phyloP scores from a whole-genome alignment of 2,888 invertebrate species.

The Netelia inedita region DNA sequence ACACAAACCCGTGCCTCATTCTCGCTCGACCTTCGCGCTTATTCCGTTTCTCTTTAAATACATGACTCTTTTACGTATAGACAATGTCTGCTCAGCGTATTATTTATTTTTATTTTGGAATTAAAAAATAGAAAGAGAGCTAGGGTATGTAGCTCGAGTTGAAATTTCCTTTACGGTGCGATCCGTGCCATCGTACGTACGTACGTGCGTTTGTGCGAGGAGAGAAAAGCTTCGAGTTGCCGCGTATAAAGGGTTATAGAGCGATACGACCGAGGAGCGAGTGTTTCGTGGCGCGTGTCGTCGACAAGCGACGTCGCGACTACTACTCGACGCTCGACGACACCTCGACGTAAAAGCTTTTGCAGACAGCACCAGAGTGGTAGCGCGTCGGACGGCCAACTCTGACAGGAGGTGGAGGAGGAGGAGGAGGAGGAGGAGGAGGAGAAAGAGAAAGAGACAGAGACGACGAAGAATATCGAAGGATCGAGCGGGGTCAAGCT shows the following conservation, averaged over 20 bases:
- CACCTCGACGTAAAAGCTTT: slow-evolving; percentile 64
- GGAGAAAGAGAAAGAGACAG: neutral
- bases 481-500: slow-evolving; percentile 49
- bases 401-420: slow-evolving; percentile 13
- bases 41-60: neutral
- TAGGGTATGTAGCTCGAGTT: too few species aligned
- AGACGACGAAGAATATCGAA: neutral
- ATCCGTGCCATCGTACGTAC: too few species aligned
- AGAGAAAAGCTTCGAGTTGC: slow-evolving; percentile 49
- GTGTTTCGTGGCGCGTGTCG: neutral
- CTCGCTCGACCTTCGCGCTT: neutral
- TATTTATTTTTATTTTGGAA: too few species aligned
- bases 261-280: slow-evolving; percentile 3
- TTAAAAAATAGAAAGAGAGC: too few species aligned
- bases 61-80: too few species aligned
- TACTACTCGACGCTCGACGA: slow-evolving; percentile 60
- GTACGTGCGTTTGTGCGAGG: slow-evolving; percentile 33
- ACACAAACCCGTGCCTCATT: neutral
- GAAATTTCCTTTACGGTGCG: too few species aligned
- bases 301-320: slow-evolving; percentile 48
- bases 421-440: slow-evolving; percentile 12
- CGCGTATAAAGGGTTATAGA: neutral
- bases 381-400: slow-evolving; percentile 33
- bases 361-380: slow-evolving; percentile 58
- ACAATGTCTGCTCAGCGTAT: too few species aligned